Conservation (phyloP, 2,113 vertebrate species). For the Cynopterus brachyotis region DNA sequence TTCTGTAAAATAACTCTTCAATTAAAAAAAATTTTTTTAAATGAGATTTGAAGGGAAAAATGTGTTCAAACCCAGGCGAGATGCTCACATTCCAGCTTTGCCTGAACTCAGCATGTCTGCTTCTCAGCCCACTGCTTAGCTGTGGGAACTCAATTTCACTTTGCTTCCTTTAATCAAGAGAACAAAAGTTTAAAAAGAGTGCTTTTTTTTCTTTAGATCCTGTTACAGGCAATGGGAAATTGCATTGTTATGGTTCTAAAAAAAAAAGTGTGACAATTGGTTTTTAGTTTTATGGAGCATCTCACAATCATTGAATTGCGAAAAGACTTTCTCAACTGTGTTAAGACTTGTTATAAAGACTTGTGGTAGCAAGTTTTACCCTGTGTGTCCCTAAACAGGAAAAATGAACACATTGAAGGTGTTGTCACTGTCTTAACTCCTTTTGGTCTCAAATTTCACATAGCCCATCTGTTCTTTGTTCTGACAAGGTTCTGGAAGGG, state of each 20-base stretch:
- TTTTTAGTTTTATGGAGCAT: background rate
- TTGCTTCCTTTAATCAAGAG: background rate
- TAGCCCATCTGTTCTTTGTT: background rate
- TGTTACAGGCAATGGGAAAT: background rate
- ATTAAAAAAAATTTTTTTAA: background rate
- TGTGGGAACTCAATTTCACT: background rate
- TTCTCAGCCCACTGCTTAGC: background rate
- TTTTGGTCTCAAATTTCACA: background rate
- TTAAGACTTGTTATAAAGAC: background rate
- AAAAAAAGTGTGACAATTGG: background rate
- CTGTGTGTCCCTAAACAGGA: background rate
- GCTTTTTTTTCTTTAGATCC: background rate
- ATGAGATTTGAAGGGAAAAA: background rate
- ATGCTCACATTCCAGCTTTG: background rate
- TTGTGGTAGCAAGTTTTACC: background rate
- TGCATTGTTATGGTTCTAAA: background rate
- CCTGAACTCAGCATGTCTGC: background rate
- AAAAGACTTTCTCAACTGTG: background rate
- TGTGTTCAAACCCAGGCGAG: background rate
- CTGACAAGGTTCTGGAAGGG: background rate
- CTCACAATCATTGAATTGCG: background rate
- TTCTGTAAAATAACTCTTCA: background rate
- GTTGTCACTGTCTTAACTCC: background rate
- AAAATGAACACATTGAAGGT: too few relatives aligned
- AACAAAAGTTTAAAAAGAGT: background rate